A percentile compares a stretch with the other conserved stretches of the same genome.
phyloP scores from a whole-genome alignment of 2,888 invertebrate genomes.

The Osedax frankpressi region DNA sequence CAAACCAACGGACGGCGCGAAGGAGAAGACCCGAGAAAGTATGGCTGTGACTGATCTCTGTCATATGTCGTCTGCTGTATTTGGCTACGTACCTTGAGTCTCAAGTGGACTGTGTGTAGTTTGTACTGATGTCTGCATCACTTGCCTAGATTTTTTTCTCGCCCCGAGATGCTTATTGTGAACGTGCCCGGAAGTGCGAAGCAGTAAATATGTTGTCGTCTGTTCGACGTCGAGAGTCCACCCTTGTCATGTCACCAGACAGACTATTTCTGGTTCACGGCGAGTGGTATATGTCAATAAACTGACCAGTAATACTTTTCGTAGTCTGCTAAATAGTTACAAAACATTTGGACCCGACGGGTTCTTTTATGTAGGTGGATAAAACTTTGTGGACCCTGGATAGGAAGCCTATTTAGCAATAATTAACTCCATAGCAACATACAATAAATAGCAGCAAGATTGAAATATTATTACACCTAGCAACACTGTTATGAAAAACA shows the following conservation, averaged over 20 bases:
- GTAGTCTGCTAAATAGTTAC: neutral
- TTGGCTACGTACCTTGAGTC: neutral
- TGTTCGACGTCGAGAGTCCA: neutral
- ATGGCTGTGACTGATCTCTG: neutral
- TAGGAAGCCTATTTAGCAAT: neutral
- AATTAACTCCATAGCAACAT: neutral
- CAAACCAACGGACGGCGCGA: neutral
- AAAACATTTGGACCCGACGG: neutral
- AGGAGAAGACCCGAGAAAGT: neutral
- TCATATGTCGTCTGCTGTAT: neutral
- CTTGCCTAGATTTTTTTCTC: neutral
- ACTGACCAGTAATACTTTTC: neutral
- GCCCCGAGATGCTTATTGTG: neutral
- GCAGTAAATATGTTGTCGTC: constrained; percentile 5
- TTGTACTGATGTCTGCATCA: neutral
- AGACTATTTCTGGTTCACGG: neutral
- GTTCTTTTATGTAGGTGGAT: neutral
- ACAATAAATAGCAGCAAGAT: neutral
- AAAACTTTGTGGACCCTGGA: neutral
- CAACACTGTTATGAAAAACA: neutral
- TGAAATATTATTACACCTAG: no score
- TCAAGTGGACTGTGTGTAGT: neutral
- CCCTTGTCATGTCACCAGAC: constrained; percentile 4
- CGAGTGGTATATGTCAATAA: neutral
- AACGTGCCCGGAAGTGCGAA: neutral